These are phyloP conservation scores for Cydia strobilella DNA, from an alignment of 1,140 invertebrate species.

Conservation along the genomic window DNA sequence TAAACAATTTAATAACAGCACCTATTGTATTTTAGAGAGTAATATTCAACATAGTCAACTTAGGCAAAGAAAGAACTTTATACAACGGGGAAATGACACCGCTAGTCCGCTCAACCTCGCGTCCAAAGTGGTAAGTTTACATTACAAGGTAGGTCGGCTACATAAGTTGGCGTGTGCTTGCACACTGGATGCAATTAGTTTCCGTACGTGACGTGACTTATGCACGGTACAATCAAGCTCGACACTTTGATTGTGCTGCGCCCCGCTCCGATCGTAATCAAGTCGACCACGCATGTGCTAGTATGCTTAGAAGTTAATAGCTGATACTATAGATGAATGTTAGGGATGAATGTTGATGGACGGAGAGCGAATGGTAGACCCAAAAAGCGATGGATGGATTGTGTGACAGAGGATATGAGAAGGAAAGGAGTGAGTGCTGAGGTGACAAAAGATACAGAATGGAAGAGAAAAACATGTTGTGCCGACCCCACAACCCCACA, in stretches of 20 bases:
- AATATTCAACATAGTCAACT: conserved; percentile 98
- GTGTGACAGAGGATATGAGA: too few relatives aligned
- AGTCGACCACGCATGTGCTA: conserved; percentile 9
- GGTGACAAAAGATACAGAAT: too few relatives aligned
- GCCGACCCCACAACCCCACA: too few relatives aligned
- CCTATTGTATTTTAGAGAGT: conserved; percentile 86
- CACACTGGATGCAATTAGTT: conserved; percentile 15
- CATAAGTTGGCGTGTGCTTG: conserved; percentile 5
- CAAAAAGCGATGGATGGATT: too few relatives aligned
- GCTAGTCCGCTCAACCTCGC: conserved; percentile 93
- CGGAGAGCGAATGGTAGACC: too few relatives aligned
- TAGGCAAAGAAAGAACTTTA: conserved; percentile 94
- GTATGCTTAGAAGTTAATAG: neutral
- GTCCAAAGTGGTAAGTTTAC: conserved; percentile 91
- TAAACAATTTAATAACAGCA: neutral
- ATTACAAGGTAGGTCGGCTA: conserved; percentile 3
- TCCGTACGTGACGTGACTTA: conserved; percentile 26
- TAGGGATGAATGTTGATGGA: too few relatives aligned
- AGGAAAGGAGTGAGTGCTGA: too few relatives aligned
- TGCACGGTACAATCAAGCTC: conserved; percentile 2
- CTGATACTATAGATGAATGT: too few relatives aligned
- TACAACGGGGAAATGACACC: conserved; percentile 96
- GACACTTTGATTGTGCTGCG: conserved; percentile 27
- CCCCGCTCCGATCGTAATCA: neutral
- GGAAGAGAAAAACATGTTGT: too few relatives aligned